Evolutionary conservation across 2,797 vertebrate genomes (phyloP).

Genomic region (Alosa sapidissima): DNA sequence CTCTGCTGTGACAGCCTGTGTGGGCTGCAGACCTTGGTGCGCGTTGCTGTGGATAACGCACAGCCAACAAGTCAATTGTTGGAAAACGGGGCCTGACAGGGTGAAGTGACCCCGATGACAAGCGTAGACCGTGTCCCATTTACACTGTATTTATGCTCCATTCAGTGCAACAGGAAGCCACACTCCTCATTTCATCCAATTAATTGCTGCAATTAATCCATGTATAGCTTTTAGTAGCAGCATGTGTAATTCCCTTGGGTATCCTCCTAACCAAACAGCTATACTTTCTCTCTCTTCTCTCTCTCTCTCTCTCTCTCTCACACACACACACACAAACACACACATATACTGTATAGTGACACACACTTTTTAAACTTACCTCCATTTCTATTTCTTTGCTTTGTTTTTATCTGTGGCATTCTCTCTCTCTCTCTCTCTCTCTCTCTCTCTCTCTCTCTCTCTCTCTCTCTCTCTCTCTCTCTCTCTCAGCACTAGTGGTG

Average conservation of each 20-base stretch:
- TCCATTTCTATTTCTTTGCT: not conserved
- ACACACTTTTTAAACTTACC: not conserved
- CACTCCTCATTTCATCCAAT: not conserved
- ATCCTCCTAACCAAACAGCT: not conserved
- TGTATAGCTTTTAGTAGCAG: not conserved
- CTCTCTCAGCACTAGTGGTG: not conserved
- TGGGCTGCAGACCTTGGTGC: not conserved
- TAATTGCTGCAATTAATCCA: constrained; percentile 15
- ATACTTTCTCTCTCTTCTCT: not conserved
- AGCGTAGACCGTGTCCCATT: not conserved
- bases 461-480: not conserved
- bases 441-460: not conserved
- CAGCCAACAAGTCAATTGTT: not conserved
- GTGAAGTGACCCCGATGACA: constrained; percentile 12
- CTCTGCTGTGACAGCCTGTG: not conserved
- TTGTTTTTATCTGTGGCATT: not conserved
- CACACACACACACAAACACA: not conserved
- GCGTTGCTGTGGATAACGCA: not conserved
- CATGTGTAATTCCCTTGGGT: not conserved
- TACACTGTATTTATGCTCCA: not conserved
- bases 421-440: not conserved
- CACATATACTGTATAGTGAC: too few species aligned
- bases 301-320: not conserved
- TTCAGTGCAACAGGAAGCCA: not conserved
- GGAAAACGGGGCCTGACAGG: not conserved